Evolutionary conservation across 2,888 invertebrate genomes (phyloP).

Genomic region (Nomada ferruginata): DNA sequence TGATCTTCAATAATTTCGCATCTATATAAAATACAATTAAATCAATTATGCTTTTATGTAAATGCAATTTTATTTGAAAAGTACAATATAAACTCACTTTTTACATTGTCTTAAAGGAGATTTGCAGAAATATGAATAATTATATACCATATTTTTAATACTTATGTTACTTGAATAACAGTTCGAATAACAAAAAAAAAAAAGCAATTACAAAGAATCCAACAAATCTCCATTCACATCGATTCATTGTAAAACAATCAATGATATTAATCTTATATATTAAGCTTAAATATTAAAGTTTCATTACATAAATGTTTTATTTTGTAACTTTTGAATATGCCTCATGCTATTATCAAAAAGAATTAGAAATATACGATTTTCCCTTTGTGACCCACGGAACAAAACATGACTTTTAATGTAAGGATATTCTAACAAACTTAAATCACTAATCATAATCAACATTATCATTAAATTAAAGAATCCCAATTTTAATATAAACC

Average conservation of each 20-base stretch:
- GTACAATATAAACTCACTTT: conserved; percentile 55
- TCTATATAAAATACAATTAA: conserved; percentile 12
- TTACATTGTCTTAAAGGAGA: conserved; percentile 43
- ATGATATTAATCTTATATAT: neutral
- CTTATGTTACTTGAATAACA: conserved; percentile 19
- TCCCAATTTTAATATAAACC: conserved; percentile 67
- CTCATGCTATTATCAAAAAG: neutral
- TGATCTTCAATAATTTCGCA: neutral
- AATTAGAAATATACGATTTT: neutral
- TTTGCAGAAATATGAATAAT: conserved; percentile 26
- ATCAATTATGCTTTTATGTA: conserved; percentile 33
- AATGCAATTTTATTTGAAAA: conserved; percentile 55
- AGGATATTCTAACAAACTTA: conserved; percentile 21
- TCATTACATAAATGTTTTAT: neutral
- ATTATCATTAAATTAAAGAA: conserved; percentile 21
- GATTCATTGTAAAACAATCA: conserved; percentile 1
- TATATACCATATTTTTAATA: conserved; percentile 18
- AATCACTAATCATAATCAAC: conserved; percentile 10
- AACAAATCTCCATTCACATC: conserved; percentile 1
- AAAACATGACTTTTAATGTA: conserved; percentile 9
- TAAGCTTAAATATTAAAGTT: conserved; percentile 14
- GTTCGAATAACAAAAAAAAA: neutral
- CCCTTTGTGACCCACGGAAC: conserved; percentile 14
- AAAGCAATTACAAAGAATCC: conserved; percentile 12
- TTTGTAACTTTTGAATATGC: neutral